Conservation (phyloP, 2,797 vertebrate genomes). For the Rhinichthys osculus region DNA sequence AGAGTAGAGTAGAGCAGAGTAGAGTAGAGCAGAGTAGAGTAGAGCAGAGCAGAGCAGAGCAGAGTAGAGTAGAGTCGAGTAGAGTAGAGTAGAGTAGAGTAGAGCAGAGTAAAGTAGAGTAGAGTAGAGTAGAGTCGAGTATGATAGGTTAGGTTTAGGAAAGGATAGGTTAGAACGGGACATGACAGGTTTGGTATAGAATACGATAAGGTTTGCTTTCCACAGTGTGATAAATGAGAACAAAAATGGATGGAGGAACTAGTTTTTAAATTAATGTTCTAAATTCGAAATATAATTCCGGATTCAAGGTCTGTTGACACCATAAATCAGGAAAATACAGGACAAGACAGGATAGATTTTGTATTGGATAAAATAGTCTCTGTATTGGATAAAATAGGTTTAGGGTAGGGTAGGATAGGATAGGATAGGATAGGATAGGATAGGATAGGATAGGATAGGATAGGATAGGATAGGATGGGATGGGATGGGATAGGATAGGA, state of each 20-base stretch:
- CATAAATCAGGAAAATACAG: neutral
- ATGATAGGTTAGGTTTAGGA: neutral
- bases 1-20: too few species aligned
- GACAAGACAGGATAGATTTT: neutral
- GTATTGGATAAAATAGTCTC: neutral
- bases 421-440: neutral
- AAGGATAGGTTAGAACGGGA: neutral
- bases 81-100: too few species aligned
- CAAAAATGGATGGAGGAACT: neutral
- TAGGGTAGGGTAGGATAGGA: neutral
- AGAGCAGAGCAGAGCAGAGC: too few species aligned
- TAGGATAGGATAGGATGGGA: too few species aligned
- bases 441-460: neutral
- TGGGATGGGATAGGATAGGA: too few species aligned
- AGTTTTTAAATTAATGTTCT: neutral
- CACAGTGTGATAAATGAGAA: neutral
- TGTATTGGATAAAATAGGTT: neutral
- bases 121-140: too few species aligned
- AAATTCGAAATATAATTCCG: neutral
- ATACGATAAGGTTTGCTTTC: neutral
- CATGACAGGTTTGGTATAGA: neutral
- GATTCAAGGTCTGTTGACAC: neutral
- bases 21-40: too few species aligned
- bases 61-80: too few species aligned
- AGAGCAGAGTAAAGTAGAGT: rapidly evolving